Evolutionary conservation across 2,888 invertebrate species (phyloP).

Genomic region (Calliphora vomitoria): DNA sequence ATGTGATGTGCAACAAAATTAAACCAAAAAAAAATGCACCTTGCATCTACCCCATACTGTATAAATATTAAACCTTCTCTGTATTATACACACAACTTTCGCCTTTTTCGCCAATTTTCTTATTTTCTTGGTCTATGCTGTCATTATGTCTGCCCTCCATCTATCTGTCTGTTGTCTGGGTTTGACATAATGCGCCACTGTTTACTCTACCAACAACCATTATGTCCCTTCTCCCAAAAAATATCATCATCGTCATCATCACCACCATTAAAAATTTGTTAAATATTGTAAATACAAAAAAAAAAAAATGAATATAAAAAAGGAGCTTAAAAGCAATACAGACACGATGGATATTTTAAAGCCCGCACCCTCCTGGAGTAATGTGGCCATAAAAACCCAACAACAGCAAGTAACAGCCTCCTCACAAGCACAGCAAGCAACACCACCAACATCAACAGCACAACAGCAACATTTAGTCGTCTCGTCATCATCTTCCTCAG

Average conservation of each 20-base stretch:
- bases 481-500: conserved; percentile 80
- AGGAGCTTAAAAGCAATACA: conserved; percentile 83
- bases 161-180: not conserved
- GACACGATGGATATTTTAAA: conserved; percentile 84
- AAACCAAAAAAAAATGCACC: conserved; percentile 9
- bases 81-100: conserved; percentile 37
- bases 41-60: not conserved
- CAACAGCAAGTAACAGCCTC: conserved; percentile 74
- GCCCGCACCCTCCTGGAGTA: conserved; percentile 87
- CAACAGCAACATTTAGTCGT: conserved; percentile 80
- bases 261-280: conserved; percentile 36
- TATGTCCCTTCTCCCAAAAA: not conserved
- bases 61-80: conserved; percentile 19
- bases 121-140: not conserved
- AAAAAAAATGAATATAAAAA: conserved; percentile 57
- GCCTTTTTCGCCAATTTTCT: conserved; percentile 22
- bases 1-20: conserved; percentile 1
- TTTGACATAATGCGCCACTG: conserved; percentile 21
- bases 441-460: conserved; percentile 77
- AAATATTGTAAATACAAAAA: conserved; percentile 58
- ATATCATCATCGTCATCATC: conserved; percentile 16
- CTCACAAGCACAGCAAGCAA: conserved; percentile 75
- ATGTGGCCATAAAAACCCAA: conserved; percentile 82
- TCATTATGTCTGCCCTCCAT: not conserved
- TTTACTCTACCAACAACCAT: not conserved